Conservation (phyloP, 2,113 vertebrate species). For the Vulpes ferrilata region DNA sequence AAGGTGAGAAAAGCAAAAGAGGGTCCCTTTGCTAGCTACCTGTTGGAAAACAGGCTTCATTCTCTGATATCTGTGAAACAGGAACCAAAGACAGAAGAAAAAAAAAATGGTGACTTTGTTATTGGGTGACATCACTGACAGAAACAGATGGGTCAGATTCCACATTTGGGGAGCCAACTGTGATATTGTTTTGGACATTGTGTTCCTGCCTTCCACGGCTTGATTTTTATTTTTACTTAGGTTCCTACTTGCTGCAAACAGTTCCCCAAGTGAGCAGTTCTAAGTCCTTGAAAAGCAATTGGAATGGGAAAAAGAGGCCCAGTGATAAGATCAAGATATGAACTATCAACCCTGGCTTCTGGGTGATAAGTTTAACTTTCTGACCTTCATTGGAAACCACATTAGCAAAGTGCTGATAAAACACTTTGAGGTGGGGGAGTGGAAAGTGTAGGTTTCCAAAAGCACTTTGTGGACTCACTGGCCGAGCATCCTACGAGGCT, state of each 20-base stretch:
- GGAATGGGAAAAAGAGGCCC: constrained; percentile 43
- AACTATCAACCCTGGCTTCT: constrained; percentile 62
- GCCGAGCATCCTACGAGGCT: neutral
- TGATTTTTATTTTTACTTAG: constrained; percentile 60
- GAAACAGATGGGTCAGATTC: neutral
- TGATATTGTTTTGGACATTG: neutral
- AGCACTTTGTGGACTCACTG: neutral
- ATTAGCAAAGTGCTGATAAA: constrained; percentile 72
- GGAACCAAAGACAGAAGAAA: neutral
- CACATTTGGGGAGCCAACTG: neutral
- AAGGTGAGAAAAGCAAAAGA: neutral
- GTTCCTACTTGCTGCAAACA: constrained; percentile 33
- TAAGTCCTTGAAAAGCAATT: constrained; percentile 67
- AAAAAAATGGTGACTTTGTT: neutral
- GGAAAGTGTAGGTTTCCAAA: constrained; percentile 52
- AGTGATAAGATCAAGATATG: constrained; percentile 75
- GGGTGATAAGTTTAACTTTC: constrained; percentile 70
- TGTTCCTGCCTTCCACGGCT: neutral
- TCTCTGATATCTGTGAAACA: neutral
- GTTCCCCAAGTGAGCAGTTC: constrained; percentile 34
- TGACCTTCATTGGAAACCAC: constrained; percentile 68
- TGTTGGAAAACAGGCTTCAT: neutral
- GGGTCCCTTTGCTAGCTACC: neutral
- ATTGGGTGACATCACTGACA: neutral
- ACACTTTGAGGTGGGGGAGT: constrained; percentile 21